Evolutionary conservation across 1,140 invertebrate genomes (phyloP), one percentile per base, ranked within the genome.

Genomic region (Rhysida immarginata): DNA sequence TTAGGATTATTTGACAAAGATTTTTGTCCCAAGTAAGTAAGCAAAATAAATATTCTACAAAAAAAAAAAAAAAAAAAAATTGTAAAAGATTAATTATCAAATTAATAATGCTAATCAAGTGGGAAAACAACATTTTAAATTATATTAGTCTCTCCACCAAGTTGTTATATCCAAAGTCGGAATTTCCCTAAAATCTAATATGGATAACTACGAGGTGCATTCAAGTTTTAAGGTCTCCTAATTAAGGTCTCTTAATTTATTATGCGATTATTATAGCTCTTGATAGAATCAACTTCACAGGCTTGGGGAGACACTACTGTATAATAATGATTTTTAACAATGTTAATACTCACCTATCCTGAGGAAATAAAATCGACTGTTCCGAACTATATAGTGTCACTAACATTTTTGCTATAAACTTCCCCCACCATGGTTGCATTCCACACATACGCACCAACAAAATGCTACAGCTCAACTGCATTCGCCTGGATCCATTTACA

Each of bases 11-110:
- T 64, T 49, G 61, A 71, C 57, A 89, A 71, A 55, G 84, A 85
- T 64, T 86, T 87, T 58, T 87, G 82, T 25, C 85, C 84, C 71
- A 94, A 78, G 68, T 87, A 90, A 51, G 86, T 84, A 44, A 93
- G 69, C 45, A 93, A 73, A 58, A 92, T 82, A 64, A 95, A 88
- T 27, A 91, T 83, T 63, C 88, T 88, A 68, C 20, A 71, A 69
- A 63, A 57, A 62, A 64, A 63, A 52, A 59, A 54, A 56, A 48
- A 50, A 49, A n/a, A 51, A 20, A 20, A 60, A 21, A 23, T 54
- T 54, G n/a, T n/a, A n/a, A n/a, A 13, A 13, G 11, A 41, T 11
- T 41, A 41, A 13, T 41, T 41, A 11, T 41, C n/a, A 11, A n/a
- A 41, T 13, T 41, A 41, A n/a, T 41, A 13, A 13, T 11, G 35